Base-by-base conservation (phyloP, 2,797 vertebrate species). In the Ptychadena robeensis region DNA sequence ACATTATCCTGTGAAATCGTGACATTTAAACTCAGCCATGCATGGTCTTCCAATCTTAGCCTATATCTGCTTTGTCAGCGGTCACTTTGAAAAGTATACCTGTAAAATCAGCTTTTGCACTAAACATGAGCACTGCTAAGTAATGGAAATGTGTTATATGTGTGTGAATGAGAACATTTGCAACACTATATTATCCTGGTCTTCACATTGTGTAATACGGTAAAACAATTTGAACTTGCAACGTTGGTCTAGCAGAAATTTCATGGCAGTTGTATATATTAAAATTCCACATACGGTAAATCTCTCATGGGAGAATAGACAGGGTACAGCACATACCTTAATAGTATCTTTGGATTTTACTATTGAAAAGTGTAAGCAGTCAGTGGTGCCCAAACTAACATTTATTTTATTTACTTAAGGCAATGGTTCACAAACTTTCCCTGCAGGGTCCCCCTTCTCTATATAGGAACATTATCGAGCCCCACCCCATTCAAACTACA, bases 31-130 rank as follows among this genome's bases (percentile, higher is more conserved):
- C n/a, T 76, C 82, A 75, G 53, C 68, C 68, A 37, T 74, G 82
- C 71, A 84, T 79, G 67, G 22, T 8, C 31, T 11, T 67, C 69
- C 14, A 64, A 61, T 63, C 15, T 25, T n/a, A 48, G 71, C 37
- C 63, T 75, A 85, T 67, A 85, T 64, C 18, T 75, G 82, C 82
- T 85, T 80, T 85, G 71, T 85, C 77, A 85, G 82, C 25, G 65
- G 77, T 73, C 82, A 84, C 76, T 68, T 84, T 84, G 76, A 84
- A 74, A 28, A 31, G 35, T 57, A 64, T 77, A 67, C 57, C 61
- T 72, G n/a, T 79, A 73, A 74, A 73, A 73, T 84, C 75, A 79
- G 75, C 61, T 32, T 66, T 83, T 65, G 44, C 53, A 66, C 44
- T 34, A 68, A 73, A 70, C 27, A 25, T 8, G 10, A 63, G 34